Base-by-base conservation (phyloP, 2,888 invertebrate species). In the Oegoconia quadripuncta region DNA sequence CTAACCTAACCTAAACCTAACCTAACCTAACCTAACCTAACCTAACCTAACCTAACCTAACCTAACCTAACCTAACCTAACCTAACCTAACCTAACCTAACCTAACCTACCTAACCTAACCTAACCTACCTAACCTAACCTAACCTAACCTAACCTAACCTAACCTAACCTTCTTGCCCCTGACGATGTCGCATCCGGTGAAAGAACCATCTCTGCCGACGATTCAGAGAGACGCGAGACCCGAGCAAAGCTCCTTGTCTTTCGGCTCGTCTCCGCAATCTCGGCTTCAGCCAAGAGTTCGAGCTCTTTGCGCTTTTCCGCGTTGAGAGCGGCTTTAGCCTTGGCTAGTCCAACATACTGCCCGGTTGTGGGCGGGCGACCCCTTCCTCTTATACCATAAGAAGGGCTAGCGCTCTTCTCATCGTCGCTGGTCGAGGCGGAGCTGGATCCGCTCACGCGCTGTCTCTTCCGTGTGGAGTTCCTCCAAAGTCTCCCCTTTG, bases 1-100 rank as follows among this genome's bases (percentile, higher is more conserved):
- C 48, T 48, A 47, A 48, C 45, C 46, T 46, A 41, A 49, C 42
- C 49, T 44, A 44, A 44, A 46, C 46, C 44, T 44, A 48, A 46
- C 48, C 45, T 44, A 46, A 46, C 48, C 45, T 45, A 48, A 48
- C 48, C 48, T 44, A 44, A 44, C 48, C 44, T 44, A 44, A 45
- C 45, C 42, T 45, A 43, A 43, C 41, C 42, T 42, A 47, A 44
- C 47, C 42, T 44, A 42, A 44, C 48, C 42, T 45, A 48, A 45
- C 44, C 48, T 42, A 45, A 48, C 48, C 48, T 43, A 43, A 43
- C 42, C 42, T 43, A 43, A 42, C 39, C 42, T 43, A 43, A 43
- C 42, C 42, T 42, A 42, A 42, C 42, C 42, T 42, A 42, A 42
- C 42, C 42, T 42, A 42, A 43, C 37, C 37, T 37, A 37, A 37